These are phyloP conservation scores for Drosophila nigromelanica DNA, from an alignment of 1,140 invertebrate species.

Conservation along the genomic window DNA sequence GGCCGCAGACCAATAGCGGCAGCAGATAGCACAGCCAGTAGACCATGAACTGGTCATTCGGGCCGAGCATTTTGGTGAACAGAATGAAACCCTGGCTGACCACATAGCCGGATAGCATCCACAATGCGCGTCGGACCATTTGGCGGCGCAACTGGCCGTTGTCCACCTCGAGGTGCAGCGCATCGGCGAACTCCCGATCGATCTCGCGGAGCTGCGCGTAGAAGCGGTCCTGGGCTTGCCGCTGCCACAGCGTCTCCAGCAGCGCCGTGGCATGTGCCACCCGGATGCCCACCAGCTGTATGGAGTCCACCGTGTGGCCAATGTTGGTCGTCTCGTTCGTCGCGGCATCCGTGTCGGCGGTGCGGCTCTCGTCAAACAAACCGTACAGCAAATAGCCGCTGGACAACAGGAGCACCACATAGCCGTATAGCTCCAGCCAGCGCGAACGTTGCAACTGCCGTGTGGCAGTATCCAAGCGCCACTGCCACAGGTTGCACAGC, in stretches of 20 bases:
- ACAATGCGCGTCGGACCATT: constrained; percentile 24
- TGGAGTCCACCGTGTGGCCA: constrained; percentile 73
- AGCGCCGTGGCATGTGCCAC: constrained; percentile 62
- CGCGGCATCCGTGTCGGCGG: background rate
- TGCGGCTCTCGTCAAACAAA: constrained; percentile 47
- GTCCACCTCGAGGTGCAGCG: constrained; percentile 51
- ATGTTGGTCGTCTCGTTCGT: constrained; percentile 32
- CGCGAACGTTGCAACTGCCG: constrained; percentile 42
- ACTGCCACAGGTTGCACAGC: constrained; percentile 59
- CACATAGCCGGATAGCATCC: constrained; percentile 59
- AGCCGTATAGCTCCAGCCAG: constrained; percentile 61
- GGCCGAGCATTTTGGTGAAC: constrained; percentile 43
- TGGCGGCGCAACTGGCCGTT: constrained; percentile 37
- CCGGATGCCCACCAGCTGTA: constrained; percentile 76
- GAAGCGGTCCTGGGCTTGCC: constrained; percentile 44
- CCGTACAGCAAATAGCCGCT: constrained; percentile 47
- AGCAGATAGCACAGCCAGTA: constrained; percentile 75
- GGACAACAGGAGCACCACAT: constrained; percentile 38
- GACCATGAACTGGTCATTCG: constrained; percentile 36
- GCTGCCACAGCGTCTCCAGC: constrained; percentile 60
- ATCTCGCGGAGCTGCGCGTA: constrained; percentile 59
- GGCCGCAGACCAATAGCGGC: constrained; percentile 65
- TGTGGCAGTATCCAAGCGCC: constrained; percentile 35
- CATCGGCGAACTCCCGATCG: constrained; percentile 54
- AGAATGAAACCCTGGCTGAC: constrained; percentile 64